Conservation (phyloP, 1,140 invertebrate species). For the Drosophila tani region DNA sequence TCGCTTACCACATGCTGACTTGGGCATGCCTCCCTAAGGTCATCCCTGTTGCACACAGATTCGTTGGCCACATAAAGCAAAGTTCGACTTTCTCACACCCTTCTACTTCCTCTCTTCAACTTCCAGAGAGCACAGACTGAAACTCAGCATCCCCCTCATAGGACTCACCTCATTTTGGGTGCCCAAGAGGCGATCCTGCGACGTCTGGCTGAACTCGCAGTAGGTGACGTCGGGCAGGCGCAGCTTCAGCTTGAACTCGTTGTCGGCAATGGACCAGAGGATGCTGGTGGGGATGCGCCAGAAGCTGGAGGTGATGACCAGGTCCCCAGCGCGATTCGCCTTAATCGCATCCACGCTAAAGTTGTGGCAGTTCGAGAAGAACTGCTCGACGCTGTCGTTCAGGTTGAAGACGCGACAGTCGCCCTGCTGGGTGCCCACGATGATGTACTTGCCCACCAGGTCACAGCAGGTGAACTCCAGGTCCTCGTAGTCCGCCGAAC, state of each 20-base stretch:
- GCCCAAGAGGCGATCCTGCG: conserved; percentile 94
- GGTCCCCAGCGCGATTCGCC: conserved; percentile 89
- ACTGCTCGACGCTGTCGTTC: conserved; percentile 91
- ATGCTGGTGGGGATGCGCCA: conserved; percentile 93
- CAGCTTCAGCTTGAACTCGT: conserved; percentile 90
- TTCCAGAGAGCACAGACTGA: no score
- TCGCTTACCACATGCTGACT: no score
- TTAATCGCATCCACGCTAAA: conserved; percentile 92
- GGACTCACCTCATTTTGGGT: conserved; percentile 90
- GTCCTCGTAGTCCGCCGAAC: conserved; percentile 90
- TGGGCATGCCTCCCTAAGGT: no score
- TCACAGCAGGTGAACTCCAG: conserved; percentile 91
- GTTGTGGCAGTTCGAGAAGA: conserved; percentile 92
- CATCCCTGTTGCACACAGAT: no score
- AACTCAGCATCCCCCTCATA: neutral
- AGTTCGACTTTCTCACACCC: no score
- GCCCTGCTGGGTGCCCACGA: conserved; percentile 94
- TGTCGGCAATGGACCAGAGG: conserved; percentile 91
- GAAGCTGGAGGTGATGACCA: conserved; percentile 94
- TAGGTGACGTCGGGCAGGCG: conserved; percentile 93
- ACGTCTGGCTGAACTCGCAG: conserved; percentile 95
- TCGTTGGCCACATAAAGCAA: no score
- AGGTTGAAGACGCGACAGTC: conserved; percentile 95
- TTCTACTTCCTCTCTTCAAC: no score
- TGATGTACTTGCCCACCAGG: conserved; percentile 89